Conservation (phyloP, 2,888 invertebrate genomes). For the Pyrrhia umbra region DNA sequence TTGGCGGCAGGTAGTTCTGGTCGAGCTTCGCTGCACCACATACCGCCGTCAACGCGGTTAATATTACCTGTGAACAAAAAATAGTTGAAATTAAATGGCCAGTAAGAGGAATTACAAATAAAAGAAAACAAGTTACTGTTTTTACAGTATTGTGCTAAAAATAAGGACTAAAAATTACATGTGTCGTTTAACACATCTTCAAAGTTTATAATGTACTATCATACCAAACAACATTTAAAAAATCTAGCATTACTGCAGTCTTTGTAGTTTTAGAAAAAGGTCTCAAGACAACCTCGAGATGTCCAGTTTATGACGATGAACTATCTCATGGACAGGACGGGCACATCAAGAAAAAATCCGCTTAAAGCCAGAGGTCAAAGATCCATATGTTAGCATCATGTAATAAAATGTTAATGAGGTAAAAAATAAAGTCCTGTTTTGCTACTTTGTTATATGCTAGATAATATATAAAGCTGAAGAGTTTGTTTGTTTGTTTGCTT, state of each 20-base stretch:
- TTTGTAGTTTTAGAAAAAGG: constrained; percentile 9
- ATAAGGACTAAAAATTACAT: background rate
- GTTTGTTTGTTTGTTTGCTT: too few relatives aligned
- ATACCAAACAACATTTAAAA: constrained; percentile 14
- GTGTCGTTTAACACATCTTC: background rate
- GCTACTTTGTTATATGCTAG: constrained; percentile 36
- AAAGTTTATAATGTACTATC: background rate
- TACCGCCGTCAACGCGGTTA: constrained; percentile 82
- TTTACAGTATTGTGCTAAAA: background rate
- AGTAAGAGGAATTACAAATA: background rate
- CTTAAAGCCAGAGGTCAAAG: constrained; percentile 34
- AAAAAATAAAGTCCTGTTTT: constrained; percentile 32
- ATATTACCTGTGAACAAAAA: constrained; percentile 71
- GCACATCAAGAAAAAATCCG: background rate
- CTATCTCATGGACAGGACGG: constrained; percentile 42
- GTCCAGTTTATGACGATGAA: constrained; percentile 39
- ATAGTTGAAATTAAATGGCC: background rate
- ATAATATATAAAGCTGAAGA: too few relatives aligned
- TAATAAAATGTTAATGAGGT: constrained; percentile 50
- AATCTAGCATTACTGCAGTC: background rate
- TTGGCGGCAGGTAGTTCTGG: constrained; percentile 79
- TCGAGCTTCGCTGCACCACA: constrained; percentile 82
- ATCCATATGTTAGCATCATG: constrained; percentile 26
- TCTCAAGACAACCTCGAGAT: constrained; percentile 36
- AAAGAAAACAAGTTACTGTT: background rate